Base-by-base conservation (phyloP, 2,888 invertebrate species). In the Tenthredo amoena region DNA sequence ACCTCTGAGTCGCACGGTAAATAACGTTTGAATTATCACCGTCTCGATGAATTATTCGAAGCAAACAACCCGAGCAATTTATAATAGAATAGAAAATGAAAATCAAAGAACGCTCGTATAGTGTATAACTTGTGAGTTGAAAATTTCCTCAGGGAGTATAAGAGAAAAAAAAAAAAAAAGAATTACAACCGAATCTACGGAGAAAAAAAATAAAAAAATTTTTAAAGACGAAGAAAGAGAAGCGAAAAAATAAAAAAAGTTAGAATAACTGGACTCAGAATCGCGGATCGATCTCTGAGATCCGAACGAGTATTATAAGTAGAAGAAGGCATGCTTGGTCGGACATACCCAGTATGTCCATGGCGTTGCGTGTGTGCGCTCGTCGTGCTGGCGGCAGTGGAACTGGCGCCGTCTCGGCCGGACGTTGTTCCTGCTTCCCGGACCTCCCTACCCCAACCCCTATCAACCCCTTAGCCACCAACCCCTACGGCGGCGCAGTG, bases 321-420 rank as follows among this genome's bases (percentile, higher is more conserved):
- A 79, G 82, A 62, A 68, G 68, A 68, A 65, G 40, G 88, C 89
- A 90, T 90, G 90, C 90, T 89, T 89, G 87, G 89, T 87, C 87
- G 88, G 90, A 90, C 91, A 91, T 92, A 92, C 93, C 93, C 93
- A 93, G 93, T 93, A 93, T 93, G 93, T 93, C 93, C 93, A 93
- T 93, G 92, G 90, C 90, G 88, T 91, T 91, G 91, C 90, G 91
- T 92, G 92, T 91, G 91, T 92, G 92, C 91, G 91, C 91, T 92
- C 93, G 91, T 91, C 92, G 89, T 91, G 92, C 91, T 92, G 92
- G 91, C 93, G 92, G 92, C 92, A 92, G 93, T 92, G 91, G 92
- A 92, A 93, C 93, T 92, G 92, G 91, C 92, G 92, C 90, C 90
- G 92, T 91, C 91, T 90, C 92, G 91, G 91, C 92, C 93, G 89